Base-by-base conservation (phyloP, 2,797 vertebrate genomes). In the Acanthornis magna region DNA sequence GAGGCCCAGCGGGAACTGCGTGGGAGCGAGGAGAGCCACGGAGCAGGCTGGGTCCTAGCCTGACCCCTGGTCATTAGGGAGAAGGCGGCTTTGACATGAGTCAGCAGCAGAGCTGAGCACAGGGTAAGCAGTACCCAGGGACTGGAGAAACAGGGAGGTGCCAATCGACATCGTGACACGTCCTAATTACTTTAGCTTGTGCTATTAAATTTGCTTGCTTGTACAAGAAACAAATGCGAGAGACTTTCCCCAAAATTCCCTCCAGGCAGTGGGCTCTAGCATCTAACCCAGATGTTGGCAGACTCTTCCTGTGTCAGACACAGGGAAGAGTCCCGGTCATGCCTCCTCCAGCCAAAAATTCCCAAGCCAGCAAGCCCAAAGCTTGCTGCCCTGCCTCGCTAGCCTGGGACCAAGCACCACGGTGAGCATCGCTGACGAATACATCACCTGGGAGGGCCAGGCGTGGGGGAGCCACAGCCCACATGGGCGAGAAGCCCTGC, bases 1-100 rank as follows among this genome's bases (percentile, higher is more conserved):
- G 79, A 91, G 76, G 75, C 91, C 65, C 78, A 67, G 54, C 58
- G 48, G 92, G 87, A 97, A 85, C 76, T 95, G 95, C 38, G 87
- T 89, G 82, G 91, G 89, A 88, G 94, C 10, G 3, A 70, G 89
- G 76, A 88, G 91, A 92, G 57, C 79, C 81, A 40, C 1, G 36
- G 89, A 87, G 85, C 19, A 1, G 86, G 88, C 77, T 93, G 86
- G 63, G 73, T 75, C 61, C 61, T 17, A 71, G 36, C 76, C 55
- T 94, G 95, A 92, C 66, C 78, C 50, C 38, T 5, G 27, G 70
- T 70, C 76, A 48, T 85, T 62, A 90, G 65, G 36, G 84, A 83
- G 84, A 89, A 80, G 92, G 82, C 6, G 13, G 92, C 94, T 85
- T 94, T 67, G 71, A 34, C 36, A 2, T 91, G 90, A 96, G 81